Base-by-base conservation (phyloP, 2,888 invertebrate genomes). In the Crematogaster levior region DNA sequence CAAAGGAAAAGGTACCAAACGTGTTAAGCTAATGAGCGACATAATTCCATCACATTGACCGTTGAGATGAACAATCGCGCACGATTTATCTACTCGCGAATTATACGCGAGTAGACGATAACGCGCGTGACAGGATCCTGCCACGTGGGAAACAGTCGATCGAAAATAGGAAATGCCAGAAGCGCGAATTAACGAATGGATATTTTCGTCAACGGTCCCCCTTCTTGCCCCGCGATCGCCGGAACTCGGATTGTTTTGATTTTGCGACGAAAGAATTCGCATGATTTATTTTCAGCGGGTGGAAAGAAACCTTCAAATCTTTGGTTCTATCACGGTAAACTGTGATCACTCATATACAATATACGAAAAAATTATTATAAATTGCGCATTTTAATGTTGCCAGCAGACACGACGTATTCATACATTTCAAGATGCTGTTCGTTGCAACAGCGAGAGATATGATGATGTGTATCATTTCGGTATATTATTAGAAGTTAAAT, bases 191-290 rank as follows among this genome's bases (percentile, higher is more conserved):
- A 34, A 27, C 60, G 65, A 15, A 37, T 61, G 30, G 81, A 77
- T 88, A 88, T 88, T 88, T 87, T 73, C 58, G 82, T 73, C 77
- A 27, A 30, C 48, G 37, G 3, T 77, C 63, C 48, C 77, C 15
- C 24, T 46, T 34, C 21, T 46, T 60, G 18, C 21, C 27, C 10
- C 5, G 40, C 34, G 30, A 77, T 24, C n/a, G 46, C 30, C 30
- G 63, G 60, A 82, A 83, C 73, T 34, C 68, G 15, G 61, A 48
- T 24, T 53, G 66, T 70, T 72, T 48, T 34, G 24, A 68, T 34
- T 79, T 83, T 56, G 61, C 48, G 70, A 53, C 84, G 40, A 84
- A 86, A 87, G 87, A 89, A 89, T 88, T 88, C 43, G 83, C 84
- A 66, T 70, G 73, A 85, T 34, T 88, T 88, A 89, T 89, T 89